phyloP scores from a whole-genome alignment of 2,888 invertebrate species.

The Tineola bisselliella region DNA sequence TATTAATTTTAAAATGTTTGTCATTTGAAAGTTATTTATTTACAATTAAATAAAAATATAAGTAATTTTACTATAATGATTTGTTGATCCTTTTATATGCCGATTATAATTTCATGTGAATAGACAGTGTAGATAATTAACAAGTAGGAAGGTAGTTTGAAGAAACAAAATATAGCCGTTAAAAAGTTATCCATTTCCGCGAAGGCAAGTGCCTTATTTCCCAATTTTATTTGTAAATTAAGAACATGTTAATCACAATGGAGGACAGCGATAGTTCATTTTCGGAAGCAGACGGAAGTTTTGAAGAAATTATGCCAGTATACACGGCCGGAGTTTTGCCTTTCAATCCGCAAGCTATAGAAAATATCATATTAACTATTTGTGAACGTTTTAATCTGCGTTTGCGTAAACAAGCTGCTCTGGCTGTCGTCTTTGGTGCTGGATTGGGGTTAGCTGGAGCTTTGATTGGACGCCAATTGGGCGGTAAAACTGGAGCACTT shows the following conservation, averaged over 20 bases:
- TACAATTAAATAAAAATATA: too few species aligned
- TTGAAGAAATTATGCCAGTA: background rate
- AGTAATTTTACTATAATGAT: too few species aligned
- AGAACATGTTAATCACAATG: background rate
- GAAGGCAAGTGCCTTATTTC: too few species aligned
- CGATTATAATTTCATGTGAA: too few species aligned
- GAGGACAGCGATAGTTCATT: background rate
- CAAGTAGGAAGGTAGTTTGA: too few species aligned
- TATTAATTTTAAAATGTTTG: too few species aligned
- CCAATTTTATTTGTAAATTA: too few species aligned
- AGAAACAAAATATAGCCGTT: too few species aligned
- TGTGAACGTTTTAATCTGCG: conserved; percentile 49
- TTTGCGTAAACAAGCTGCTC: conserved; percentile 30
- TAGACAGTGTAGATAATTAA: too few species aligned
- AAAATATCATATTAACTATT: conserved; percentile 42
- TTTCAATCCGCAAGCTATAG: conserved; percentile 39
- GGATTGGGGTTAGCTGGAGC: conserved; percentile 48
- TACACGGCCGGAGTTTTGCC: conserved; percentile 26
- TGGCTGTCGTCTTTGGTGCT: conserved; percentile 39
- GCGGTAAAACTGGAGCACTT: conserved; percentile 47
- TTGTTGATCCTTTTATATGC: too few species aligned
- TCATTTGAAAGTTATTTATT: too few species aligned
- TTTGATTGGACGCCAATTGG: conserved; percentile 48
- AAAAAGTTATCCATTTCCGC: too few species aligned
- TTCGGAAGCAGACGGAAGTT: background rate